Evolutionary conservation across 2,888 invertebrate genomes (phyloP).

Genomic region (Lacanobia wlatinum): DNA sequence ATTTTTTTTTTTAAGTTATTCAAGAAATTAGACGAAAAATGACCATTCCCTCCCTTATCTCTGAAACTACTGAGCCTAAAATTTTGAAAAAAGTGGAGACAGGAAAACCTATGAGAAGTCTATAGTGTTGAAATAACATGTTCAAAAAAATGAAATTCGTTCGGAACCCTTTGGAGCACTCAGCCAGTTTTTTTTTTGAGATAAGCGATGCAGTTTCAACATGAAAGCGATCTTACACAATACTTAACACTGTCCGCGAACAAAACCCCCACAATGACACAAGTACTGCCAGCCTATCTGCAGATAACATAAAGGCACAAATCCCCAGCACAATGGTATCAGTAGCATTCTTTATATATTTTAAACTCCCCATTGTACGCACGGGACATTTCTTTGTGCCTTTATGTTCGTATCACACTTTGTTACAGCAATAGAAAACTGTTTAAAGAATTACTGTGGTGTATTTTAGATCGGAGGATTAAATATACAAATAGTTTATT

Average conservation of each 20-base stretch:
- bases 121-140: too few species aligned
- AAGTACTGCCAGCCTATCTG: conserved; percentile 19
- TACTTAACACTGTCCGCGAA: conserved; percentile 4
- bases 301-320: conserved; percentile 33
- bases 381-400: conserved; percentile 21
- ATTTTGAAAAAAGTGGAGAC: too few species aligned
- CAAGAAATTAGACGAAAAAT: too few species aligned
- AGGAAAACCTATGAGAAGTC: too few species aligned
- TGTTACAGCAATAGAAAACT: conserved; percentile 1
- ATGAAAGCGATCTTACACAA: background rate
- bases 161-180: too few species aligned
- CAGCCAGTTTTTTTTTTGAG: too few species aligned
- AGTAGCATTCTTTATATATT: conserved; percentile 27
- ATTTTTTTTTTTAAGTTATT: too few species aligned
- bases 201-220: background rate
- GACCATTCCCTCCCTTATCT: too few species aligned
- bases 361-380: conserved; percentile 41
- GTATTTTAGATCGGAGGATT: background rate
- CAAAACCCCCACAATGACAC: conserved; percentile 11
- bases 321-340: conserved; percentile 39
- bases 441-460: conserved; percentile 1
- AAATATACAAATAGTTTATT: background rate
- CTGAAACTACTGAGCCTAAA: too few species aligned
- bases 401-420: conserved; percentile 17
- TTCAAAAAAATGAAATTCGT: too few species aligned